Evolutionary conservation across 2,797 vertebrate species (phyloP).

Genomic region (Crocidura indochinensis): DNA sequence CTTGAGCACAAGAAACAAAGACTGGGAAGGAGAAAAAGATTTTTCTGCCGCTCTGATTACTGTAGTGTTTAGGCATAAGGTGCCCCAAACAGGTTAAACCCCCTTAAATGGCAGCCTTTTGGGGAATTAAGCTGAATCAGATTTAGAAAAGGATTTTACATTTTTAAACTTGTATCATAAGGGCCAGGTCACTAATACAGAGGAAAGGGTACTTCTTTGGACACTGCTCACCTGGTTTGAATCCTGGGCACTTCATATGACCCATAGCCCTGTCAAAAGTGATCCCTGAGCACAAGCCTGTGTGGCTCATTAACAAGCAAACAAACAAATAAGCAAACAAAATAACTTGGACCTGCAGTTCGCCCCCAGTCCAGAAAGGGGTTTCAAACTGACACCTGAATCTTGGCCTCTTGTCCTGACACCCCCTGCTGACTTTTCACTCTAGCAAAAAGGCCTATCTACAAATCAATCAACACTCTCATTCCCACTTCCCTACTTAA

Average conservation of each 20-base stretch:
- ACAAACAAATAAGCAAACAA: too few species aligned
- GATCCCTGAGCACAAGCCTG: too few species aligned
- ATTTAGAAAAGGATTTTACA: neutral
- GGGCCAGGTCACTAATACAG: too few species aligned
- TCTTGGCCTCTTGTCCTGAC: constrained; percentile 2
- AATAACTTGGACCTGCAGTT: too few species aligned
- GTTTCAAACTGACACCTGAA: neutral
- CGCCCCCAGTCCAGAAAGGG: too few species aligned
- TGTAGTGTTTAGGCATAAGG: neutral
- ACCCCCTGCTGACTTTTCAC: neutral
- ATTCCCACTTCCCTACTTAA: neutral
- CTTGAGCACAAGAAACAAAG: neutral
- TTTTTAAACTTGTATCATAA: too few species aligned
- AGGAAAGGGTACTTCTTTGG: too few species aligned
- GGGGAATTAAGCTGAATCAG: neutral
- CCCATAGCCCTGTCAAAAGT: too few species aligned
- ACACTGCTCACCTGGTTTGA: too few species aligned
- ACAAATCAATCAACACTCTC: neutral
- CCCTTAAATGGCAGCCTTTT: neutral
- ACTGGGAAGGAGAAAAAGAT: constrained; percentile 14
- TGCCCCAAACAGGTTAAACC: neutral
- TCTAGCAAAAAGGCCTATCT: neutral
- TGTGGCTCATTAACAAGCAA: too few species aligned
- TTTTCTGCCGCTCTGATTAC: constrained; percentile 22
- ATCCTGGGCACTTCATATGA: too few species aligned